phyloP scores from a whole-genome alignment of 1,140 invertebrate genomes.

The Aphaenogaster ashmeadi region DNA sequence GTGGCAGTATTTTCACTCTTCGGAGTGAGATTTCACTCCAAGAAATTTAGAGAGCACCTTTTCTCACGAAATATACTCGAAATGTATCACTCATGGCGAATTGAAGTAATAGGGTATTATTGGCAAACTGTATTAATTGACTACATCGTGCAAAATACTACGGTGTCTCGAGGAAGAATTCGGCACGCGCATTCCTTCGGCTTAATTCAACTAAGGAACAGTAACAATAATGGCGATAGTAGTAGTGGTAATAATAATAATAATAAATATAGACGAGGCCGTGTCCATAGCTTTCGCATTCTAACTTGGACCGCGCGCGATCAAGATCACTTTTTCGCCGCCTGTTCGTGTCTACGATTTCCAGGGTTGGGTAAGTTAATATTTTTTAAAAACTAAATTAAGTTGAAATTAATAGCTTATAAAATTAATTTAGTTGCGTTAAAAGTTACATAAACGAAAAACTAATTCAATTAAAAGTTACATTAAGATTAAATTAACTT shows the following conservation, averaged over 20 bases:
- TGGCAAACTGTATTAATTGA: background rate
- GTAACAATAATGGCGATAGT: constrained; percentile 13
- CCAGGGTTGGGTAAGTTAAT: too few species aligned
- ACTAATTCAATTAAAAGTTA: too few species aligned
- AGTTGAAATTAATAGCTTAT: too few species aligned
- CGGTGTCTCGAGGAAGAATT: background rate
- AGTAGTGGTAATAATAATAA: constrained; percentile 3
- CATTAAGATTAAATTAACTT: too few species aligned
- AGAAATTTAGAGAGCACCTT: too few species aligned
- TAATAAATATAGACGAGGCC: constrained; percentile 47
- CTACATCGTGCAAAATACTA: background rate
- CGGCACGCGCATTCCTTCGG: constrained; percentile 26
- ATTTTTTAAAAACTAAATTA: too few species aligned
- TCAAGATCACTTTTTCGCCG: background rate
- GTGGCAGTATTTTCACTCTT: too few species aligned
- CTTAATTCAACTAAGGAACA: constrained; percentile 34
- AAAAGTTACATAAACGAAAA: too few species aligned
- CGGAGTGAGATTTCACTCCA: too few species aligned
- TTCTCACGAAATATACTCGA: background rate
- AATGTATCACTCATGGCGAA: background rate
- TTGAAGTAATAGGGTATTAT: background rate
- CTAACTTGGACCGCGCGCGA: constrained; percentile 10
- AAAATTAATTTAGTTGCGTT: too few species aligned
- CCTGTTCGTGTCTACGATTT: background rate
- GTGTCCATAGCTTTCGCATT: background rate